These are phyloP conservation scores for Blastobasis adustella DNA, from an alignment of 2,888 invertebrate genomes.

Conservation along the genomic window DNA sequence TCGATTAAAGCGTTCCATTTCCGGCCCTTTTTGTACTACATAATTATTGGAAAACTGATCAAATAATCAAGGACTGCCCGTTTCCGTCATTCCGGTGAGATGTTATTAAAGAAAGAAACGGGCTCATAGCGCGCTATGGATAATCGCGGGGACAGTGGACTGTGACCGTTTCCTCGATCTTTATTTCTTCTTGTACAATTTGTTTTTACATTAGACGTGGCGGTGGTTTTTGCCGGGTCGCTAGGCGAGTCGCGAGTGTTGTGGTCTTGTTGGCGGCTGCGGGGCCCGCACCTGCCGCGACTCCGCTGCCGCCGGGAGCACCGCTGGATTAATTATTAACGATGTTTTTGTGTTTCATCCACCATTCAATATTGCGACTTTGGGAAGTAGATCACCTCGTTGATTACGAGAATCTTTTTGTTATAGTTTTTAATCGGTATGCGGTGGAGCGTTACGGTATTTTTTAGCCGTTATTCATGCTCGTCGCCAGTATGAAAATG, in stretches of 20 bases:
- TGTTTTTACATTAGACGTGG: slow-evolving; percentile 63
- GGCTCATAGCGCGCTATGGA: slow-evolving; percentile 57
- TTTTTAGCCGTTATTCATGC: slow-evolving; percentile 41
- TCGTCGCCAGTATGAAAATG: slow-evolving; percentile 39
- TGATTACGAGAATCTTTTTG: slow-evolving; percentile 67
- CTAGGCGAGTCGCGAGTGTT: slow-evolving; percentile 18
- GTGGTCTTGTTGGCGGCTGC: background rate
- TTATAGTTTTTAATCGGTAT: slow-evolving; percentile 51
- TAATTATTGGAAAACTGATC: slow-evolving; percentile 67
- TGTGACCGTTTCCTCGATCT: slow-evolving; percentile 70
- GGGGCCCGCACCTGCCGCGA: slow-evolving; percentile 14
- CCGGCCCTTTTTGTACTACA: slow-evolving; percentile 66
- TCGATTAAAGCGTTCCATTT: slow-evolving; percentile 69
- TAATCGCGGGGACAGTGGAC: slow-evolving; percentile 64
- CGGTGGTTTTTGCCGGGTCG: slow-evolving; percentile 46
- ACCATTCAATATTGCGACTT: slow-evolving; percentile 59
- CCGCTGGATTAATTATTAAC: slow-evolving; percentile 63
- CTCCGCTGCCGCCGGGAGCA: slow-evolving; percentile 34
- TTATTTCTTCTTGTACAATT: slow-evolving; percentile 64
- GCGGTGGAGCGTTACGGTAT: slow-evolving; percentile 45
- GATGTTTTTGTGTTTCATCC: slow-evolving; percentile 43
- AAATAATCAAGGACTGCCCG: slow-evolving; percentile 59
- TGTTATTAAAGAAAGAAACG: slow-evolving; percentile 51
- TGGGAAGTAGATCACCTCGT: slow-evolving; percentile 66
- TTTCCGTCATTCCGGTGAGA: slow-evolving; percentile 52